These are phyloP conservation scores for Torymus tubicola DNA, from an alignment of 2,888 invertebrate species.

Conservation along the genomic window DNA sequence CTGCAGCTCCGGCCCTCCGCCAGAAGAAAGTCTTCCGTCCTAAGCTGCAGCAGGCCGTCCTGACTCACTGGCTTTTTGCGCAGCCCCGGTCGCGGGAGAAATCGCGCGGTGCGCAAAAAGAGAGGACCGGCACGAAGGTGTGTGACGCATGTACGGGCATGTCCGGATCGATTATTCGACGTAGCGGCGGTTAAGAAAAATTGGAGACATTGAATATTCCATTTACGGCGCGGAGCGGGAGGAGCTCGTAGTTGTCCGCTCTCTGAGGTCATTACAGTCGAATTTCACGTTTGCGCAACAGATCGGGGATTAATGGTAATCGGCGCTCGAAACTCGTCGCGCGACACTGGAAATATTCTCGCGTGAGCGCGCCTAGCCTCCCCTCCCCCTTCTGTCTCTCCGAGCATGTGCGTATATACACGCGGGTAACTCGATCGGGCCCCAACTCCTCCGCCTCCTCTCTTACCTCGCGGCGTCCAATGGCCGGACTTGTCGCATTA, in stretches of 20 bases:
- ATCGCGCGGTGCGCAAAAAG: too few relatives aligned
- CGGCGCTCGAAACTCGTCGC: constrained; percentile 58
- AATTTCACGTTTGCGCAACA: constrained; percentile 67
- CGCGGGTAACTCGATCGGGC: constrained; percentile 51
- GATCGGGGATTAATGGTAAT: constrained; percentile 63
- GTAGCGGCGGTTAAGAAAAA: not conserved
- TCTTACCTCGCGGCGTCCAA: constrained; percentile 35
- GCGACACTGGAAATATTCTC: constrained; percentile 48
- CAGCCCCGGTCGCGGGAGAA: too few relatives aligned
- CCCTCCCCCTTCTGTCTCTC: not conserved
- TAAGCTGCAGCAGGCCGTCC: too few relatives aligned
- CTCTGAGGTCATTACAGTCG: constrained; percentile 63
- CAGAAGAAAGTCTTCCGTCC: not conserved
- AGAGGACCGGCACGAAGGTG: not conserved
- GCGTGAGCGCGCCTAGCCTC: constrained; percentile 29
- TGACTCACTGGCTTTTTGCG: too few relatives aligned
- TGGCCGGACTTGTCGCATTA: constrained; percentile 47
- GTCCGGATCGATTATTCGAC: not conserved
- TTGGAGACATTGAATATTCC: constrained; percentile 21
- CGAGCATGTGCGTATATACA: not conserved
- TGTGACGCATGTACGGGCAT: not conserved
- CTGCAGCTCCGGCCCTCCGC: not conserved
- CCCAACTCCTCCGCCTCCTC: constrained; percentile 2
- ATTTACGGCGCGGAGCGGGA: constrained; percentile 48
- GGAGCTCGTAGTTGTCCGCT: too few relatives aligned